Evolutionary conservation across 2,797 vertebrate species (phyloP), one percentile per base, ranked within the genome.

Genomic region (Novumbra hubbsi): DNA sequence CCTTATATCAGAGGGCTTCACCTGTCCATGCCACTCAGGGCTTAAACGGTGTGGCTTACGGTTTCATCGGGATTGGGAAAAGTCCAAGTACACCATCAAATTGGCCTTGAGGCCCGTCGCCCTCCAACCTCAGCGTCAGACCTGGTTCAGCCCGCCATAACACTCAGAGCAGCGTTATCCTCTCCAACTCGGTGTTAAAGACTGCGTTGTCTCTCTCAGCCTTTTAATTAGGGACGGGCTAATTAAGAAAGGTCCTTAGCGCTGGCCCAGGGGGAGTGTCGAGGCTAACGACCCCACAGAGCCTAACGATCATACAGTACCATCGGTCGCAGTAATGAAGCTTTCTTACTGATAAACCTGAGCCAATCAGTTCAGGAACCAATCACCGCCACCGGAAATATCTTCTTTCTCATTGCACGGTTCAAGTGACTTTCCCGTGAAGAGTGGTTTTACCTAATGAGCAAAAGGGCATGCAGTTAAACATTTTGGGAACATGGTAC

Each of bases 161-260:
- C 17, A 11, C 45, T 45, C 12, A 45, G 9, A 45, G 41, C 24
- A 21, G n/a, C 30, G 49, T 24, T 15, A 24, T 67, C 11, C 65
- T 73, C 63, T 64, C 75, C 66, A 55, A 87, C 89, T 85, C 76
- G 78, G 80, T 83, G 85, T 87, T 88, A 85, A 90, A 87, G 41
- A 45, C 41, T 1, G 9, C 78, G 52, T 80, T 83, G 78, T 77
- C 83, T 89, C 77, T 89, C 77, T 83, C 80, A 84, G 82, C 83
- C 86, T 91, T 93, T 93, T 92, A 92, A 93, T 93, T 92, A 92
- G 82, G 83, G 78, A 34, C 69, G 83, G 81, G 88, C 90, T 92
- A 88, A 93, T 93, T 91, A 90, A 92, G 84, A 38, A 38, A 38
- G 0, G 88, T 83, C 80, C 81, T 86, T 81, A 85, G 80, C 17